Evolutionary conservation across 2,888 invertebrate species (phyloP), one percentile per base, ranked within the genome.

Genomic region (Gymnosoma rotundatum): DNA sequence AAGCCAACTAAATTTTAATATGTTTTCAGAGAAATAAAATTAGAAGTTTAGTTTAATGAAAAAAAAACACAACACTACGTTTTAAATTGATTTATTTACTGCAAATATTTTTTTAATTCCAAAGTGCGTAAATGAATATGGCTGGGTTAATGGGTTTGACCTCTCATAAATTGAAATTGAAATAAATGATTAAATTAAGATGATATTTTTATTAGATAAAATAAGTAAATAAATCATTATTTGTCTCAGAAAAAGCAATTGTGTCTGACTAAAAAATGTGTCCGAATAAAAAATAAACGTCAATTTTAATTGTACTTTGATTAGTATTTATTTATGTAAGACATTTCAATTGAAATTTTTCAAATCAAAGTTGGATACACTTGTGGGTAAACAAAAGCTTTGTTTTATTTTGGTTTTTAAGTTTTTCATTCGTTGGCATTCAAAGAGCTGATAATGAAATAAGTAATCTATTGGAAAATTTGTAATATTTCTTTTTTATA

Each of bases 161-260:
- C 81, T 82, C 60, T 45, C n/a, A 66, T 76, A 66, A 76, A 80
- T 67, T 69, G 50, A 67, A 73, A 70, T 81, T 64, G 81, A 75
- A 42, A 81, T 72, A 61, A 16, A 58, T 50, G 63, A 75, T 82
- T 50, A 36, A 67, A 60, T 82, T 76, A 69, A 80, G 42, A 58
- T 45, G 48, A 58, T 66, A 20, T 52, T 36, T 72, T 18, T 64
- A 14, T 58, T 66, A 2, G 12, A 60, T 25, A 18, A 54, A 48
- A 78, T 9, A 60, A 21, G 6, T 18, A 61, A 70, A 66, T n/a
- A 52, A 54, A 75, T 66, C 48, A 21, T 50, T 56, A 25, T 38
- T 38, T 36, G 64, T 63, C 6, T 38, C 36, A 63, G 8, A 52
- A 48, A 70, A n/a, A 61, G 6, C 6, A 32, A 32, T 32, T 32